These are phyloP conservation scores for Trachelus troglodyta DNA, from an alignment of 2,888 invertebrate species.

Conservation along the genomic window DNA sequence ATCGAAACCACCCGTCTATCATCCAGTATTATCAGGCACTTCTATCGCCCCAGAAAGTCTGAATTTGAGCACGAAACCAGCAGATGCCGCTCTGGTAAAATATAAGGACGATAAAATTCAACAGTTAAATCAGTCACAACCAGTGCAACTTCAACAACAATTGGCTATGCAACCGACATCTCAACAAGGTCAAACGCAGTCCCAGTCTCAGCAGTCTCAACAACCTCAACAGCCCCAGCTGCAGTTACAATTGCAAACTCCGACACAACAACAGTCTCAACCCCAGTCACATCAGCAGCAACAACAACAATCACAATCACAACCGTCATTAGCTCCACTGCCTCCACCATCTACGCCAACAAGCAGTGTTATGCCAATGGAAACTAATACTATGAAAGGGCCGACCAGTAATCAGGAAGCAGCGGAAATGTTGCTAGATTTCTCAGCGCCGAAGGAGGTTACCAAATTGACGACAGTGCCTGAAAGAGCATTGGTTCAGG, in stretches of 20 bases:
- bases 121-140: constrained; percentile 13
- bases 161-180: constrained; percentile 66
- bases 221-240: neutral
- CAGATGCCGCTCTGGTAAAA: constrained; percentile 62
- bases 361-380: neutral
- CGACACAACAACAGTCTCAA: neutral
- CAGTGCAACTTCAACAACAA: constrained; percentile 28
- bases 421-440: constrained; percentile 76
- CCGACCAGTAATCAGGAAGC: constrained; percentile 70
- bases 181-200: constrained; percentile 46
- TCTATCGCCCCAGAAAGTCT: constrained; percentile 58
- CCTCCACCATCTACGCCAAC: constrained; percentile 7
- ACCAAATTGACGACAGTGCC: constrained; percentile 67
- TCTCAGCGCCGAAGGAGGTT: constrained; percentile 73
- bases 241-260: neutral
- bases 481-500: constrained; percentile 70
- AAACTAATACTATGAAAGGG: constrained; percentile 9
- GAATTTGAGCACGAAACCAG: constrained; percentile 67
- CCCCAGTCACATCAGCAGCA: neutral
- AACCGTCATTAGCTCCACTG: constrained; percentile 17
- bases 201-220: neutral
- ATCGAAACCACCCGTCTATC: constrained; percentile 38
- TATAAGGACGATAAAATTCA: constrained; percentile 47
- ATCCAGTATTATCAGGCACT: constrained; percentile 38
- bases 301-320: neutral